A percentile compares a stretch with the other conserved stretches of the same genome.
phyloP scores from a whole-genome alignment of 2,888 invertebrate species.

The Tipula unca region DNA sequence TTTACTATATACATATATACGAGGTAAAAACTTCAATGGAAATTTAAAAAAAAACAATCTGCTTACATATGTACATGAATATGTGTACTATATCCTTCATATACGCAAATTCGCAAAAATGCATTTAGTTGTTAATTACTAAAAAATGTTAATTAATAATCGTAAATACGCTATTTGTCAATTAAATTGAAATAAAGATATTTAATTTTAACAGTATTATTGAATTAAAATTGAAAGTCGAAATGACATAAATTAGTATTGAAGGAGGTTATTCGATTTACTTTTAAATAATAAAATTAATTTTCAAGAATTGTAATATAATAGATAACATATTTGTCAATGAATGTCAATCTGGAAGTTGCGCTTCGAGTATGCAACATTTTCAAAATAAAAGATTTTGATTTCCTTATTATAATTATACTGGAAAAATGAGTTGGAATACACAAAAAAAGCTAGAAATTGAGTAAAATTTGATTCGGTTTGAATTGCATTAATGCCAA shows the following conservation, averaged over 20 bases:
- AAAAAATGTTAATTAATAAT: background rate
- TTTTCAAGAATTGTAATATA: too few relatives aligned
- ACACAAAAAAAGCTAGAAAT: too few relatives aligned
- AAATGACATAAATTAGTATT: background rate
- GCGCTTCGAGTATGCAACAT: too few relatives aligned
- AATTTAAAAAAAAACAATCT: background rate
- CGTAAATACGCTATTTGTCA: background rate
- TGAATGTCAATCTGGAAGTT: too few relatives aligned
- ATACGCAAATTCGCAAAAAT: background rate
- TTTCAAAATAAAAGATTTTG: too few relatives aligned
- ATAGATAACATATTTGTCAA: background rate
- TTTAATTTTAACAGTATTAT: background rate
- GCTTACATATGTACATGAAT: background rate
- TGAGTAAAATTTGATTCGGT: too few relatives aligned
- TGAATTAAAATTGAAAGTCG: background rate
- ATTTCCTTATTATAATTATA: too few relatives aligned
- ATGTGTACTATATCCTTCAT: background rate
- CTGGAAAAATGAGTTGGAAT: too few relatives aligned
- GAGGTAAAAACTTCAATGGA: background rate
- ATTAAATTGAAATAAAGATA: background rate
- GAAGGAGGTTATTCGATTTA: background rate
- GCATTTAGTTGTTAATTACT: background rate
- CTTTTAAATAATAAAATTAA: too few relatives aligned
- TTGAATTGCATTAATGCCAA: too few relatives aligned
- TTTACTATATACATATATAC: background rate